Conservation (phyloP, 2,888 invertebrate genomes). For the Lissocephala sabroskyi region DNA sequence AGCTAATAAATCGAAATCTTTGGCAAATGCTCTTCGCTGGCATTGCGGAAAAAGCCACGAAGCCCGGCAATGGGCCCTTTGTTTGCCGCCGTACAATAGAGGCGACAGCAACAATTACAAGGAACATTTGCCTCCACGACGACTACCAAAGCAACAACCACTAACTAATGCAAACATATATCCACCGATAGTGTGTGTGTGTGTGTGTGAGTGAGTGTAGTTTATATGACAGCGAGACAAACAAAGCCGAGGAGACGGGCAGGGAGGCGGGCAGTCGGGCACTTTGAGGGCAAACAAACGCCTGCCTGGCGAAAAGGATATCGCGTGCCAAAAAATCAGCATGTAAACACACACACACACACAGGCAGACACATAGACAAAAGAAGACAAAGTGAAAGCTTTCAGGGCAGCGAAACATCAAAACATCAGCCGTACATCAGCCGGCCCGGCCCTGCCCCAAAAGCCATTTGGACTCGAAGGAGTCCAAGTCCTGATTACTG, state of each 20-base stretch:
- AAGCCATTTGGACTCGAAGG: too few relatives aligned
- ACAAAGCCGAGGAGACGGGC: slow-evolving; percentile 24
- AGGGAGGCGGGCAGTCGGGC: slow-evolving; percentile 17
- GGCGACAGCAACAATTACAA: slow-evolving; percentile 36
- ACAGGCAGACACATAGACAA: slow-evolving; percentile 18
- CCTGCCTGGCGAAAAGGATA: slow-evolving; percentile 44
- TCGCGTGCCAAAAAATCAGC: slow-evolving; percentile 65
- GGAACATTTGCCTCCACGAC: slow-evolving; percentile 17
- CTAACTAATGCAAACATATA: slow-evolving; percentile 31
- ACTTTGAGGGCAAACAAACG: slow-evolving; percentile 38
- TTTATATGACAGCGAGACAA: slow-evolving; percentile 32
- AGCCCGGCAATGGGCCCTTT: slow-evolving; percentile 27
- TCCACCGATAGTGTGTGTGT: too few relatives aligned
- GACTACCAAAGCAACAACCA: slow-evolving; percentile 28
- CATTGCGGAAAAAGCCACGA: too few relatives aligned
- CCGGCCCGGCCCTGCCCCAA: too few relatives aligned
- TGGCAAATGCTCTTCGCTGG: too few relatives aligned
- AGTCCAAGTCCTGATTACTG: too few relatives aligned
- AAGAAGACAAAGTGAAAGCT: slow-evolving; percentile 32
- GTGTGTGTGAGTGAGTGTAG: slow-evolving; percentile 24
- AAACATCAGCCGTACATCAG: too few relatives aligned
- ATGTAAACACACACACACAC: slow-evolving; percentile 36
- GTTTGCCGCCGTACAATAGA: slow-evolving; percentile 45
- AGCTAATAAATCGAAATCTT: too few relatives aligned
- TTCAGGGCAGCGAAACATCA: slow-evolving; percentile 34